Evolutionary conservation across 2,888 invertebrate species (phyloP).

Genomic region (Leptopilina drosophilae): DNA sequence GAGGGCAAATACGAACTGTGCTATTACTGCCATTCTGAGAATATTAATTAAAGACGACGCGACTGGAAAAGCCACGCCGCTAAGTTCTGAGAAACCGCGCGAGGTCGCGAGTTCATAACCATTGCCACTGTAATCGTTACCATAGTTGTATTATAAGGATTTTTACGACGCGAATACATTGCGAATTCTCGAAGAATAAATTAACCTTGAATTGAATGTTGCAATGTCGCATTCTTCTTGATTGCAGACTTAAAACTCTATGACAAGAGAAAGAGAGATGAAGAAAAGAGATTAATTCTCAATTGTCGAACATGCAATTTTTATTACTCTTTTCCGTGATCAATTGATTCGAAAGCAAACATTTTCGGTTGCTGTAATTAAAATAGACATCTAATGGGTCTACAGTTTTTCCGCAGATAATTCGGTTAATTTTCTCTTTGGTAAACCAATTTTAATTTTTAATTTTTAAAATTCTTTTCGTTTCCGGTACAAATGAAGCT

Average conservation of each 20-base stretch:
- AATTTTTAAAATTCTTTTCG: too few relatives aligned
- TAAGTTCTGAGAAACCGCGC: slow-evolving; percentile 51
- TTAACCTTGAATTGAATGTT: slow-evolving; percentile 6
- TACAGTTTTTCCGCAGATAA: too few relatives aligned
- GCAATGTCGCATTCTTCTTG: slow-evolving; percentile 3
- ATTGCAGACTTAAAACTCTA: not conserved
- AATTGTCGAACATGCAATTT: too few relatives aligned
- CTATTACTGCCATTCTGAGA: slow-evolving; percentile 68
- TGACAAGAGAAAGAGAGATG: too few relatives aligned
- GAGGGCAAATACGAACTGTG: slow-evolving; percentile 40
- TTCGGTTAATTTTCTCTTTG: too few relatives aligned
- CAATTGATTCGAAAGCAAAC: too few relatives aligned
- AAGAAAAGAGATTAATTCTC: too few relatives aligned
- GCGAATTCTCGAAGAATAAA: not conserved
- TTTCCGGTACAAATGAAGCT: slow-evolving; percentile 53
- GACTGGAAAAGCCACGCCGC: slow-evolving; percentile 58
- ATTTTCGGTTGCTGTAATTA: too few relatives aligned
- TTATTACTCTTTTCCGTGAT: too few relatives aligned
- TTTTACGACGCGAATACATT: slow-evolving; percentile 7
- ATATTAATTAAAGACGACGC: slow-evolving; percentile 69
- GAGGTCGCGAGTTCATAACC: slow-evolving; percentile 47
- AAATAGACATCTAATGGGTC: too few relatives aligned
- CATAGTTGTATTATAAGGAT: slow-evolving; percentile 6
- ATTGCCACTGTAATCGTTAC: slow-evolving; percentile 30
- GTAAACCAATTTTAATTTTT: too few relatives aligned